Percentiles rank a stretch among this genome's conserved stretches.
Conservation (phyloP, 92 coral and sea anemone species). For the Epizoanthus rinbou region DNA sequence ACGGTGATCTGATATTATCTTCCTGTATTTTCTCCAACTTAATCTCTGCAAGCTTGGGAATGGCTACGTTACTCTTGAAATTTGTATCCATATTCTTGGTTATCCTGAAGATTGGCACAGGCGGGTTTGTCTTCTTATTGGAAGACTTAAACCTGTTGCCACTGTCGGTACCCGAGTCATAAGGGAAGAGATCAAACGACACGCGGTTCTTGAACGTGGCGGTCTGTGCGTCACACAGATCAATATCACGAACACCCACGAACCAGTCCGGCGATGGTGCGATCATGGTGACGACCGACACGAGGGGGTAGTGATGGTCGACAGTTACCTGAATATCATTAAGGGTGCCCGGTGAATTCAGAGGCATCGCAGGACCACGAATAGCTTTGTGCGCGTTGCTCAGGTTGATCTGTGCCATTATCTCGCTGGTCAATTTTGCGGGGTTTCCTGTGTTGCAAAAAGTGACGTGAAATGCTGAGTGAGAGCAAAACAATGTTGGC, state of each 20-base stretch:
- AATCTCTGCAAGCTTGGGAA: slow-evolving; percentile 29
- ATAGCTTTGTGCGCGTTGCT: slow-evolving; percentile 16
- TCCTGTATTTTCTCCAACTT: background rate
- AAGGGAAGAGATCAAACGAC: slow-evolving; percentile 31
- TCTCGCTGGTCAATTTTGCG: background rate
- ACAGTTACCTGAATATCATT: background rate
- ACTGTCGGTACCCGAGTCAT: slow-evolving; percentile 56
- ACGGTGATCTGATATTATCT: background rate
- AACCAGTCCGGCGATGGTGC: slow-evolving; percentile 70
- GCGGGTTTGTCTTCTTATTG: slow-evolving; percentile 5
- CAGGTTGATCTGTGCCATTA: background rate
- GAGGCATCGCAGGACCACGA: background rate
- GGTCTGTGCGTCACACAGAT: slow-evolving; percentile 44
- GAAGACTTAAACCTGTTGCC: slow-evolving; percentile 27
- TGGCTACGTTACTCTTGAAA: background rate
- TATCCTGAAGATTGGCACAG: slow-evolving; percentile 24
- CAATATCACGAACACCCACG: slow-evolving; percentile 31
- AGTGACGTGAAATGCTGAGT: background rate
- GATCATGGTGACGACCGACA: slow-evolving; percentile 55
- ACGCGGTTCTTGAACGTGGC: slow-evolving; percentile 27
- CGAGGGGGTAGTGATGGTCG: slow-evolving; percentile 18
- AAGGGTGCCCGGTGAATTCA: slow-evolving; percentile 12
- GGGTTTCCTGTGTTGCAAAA: slow-evolving; percentile 35
- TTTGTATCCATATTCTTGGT: slow-evolving; percentile 37
- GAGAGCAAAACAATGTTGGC: too few species aligned